Evolutionary conservation across 2,797 vertebrate species (phyloP).

Genomic region (Centroberyx gerrardi): DNA sequence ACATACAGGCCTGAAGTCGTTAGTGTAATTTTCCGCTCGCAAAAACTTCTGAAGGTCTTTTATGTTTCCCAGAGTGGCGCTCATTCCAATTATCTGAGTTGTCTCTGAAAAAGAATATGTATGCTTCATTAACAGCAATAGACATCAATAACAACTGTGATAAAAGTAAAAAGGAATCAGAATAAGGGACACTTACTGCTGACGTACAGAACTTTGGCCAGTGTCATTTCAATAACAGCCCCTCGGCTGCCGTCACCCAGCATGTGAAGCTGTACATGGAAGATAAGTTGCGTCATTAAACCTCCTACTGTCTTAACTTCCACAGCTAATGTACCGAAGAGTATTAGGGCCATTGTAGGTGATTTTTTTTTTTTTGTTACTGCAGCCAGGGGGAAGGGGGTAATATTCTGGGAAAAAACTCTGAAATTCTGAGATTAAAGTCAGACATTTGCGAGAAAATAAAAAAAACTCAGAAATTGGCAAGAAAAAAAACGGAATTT

Average conservation of each 20-base stretch:
- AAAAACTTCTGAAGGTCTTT: conserved; percentile 93
- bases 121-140: too few species aligned
- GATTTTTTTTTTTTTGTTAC: too few species aligned
- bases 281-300: background rate
- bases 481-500: too few species aligned
- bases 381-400: too few species aligned
- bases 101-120: conserved; percentile 77
- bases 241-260: conserved; percentile 95
- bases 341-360: too few species aligned
- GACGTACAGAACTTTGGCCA: conserved; percentile 91
- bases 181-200: conserved; percentile 87
- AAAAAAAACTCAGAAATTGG: too few species aligned
- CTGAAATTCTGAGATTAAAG: too few species aligned
- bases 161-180: background rate
- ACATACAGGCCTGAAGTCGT: conserved; percentile 94
- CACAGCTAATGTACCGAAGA: background rate
- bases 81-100: conserved; percentile 97
- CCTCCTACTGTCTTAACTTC: background rate
- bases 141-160: background rate
- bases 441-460: too few species aligned
- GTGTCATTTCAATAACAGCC: conserved; percentile 92
- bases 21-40: conserved; percentile 92
- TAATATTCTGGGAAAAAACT: too few species aligned
- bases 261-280: conserved; percentile 92
- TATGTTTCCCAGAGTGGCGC: conserved; percentile 95